Base-by-base conservation (phyloP, 2,888 invertebrate species). In the Siphlonurus alternatus region DNA sequence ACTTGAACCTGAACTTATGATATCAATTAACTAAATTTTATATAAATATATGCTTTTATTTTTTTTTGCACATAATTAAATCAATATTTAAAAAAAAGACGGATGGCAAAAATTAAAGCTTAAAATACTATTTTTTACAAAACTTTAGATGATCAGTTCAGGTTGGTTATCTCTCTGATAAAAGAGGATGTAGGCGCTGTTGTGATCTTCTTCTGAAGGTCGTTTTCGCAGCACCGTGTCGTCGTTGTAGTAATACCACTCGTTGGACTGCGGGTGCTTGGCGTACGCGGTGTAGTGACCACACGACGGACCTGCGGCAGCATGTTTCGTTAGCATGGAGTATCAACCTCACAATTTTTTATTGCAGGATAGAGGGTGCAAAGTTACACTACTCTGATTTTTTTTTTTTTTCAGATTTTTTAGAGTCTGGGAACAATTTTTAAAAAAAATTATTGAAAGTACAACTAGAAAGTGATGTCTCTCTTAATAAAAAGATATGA, bases 231-330 rank as follows among this genome's bases (percentile, higher is more conserved):
- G 76, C 23, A 81, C 79, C 1, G 75, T 73, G 67, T 81, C 82
- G 70, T 83, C 84, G 70, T 84, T 83, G 71, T 80, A 83, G 69
- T 82, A 79, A 70, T 81, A 79, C 84, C 84, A 83, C 64, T 77
- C 74, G 5, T 76, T 75, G 1, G 79, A 77, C 20, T 77, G 72
- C 1, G 81, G 80, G 72, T 83, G 82, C 70, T 79, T 80, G 15
- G 81, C 76, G 69, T 81, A 83, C 1, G 83, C 79, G 25, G 83
- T 83, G 69, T 83, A 83, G 71, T 83, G 83, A 2, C 83, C 84
- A 22, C 81, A 80, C 61, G 80, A 80, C 53, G 81, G 79, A 66
- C 81, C 83, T 83, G 67, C 0, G 66, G 69, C 60, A 61, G 56
- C 61, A 65, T 22, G n/a, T 56, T 20, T 18, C 7, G 22, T 56